Evolutionary conservation across 2,113 vertebrate genomes (phyloP).

Genomic region (Aphyosemion australe): DNA sequence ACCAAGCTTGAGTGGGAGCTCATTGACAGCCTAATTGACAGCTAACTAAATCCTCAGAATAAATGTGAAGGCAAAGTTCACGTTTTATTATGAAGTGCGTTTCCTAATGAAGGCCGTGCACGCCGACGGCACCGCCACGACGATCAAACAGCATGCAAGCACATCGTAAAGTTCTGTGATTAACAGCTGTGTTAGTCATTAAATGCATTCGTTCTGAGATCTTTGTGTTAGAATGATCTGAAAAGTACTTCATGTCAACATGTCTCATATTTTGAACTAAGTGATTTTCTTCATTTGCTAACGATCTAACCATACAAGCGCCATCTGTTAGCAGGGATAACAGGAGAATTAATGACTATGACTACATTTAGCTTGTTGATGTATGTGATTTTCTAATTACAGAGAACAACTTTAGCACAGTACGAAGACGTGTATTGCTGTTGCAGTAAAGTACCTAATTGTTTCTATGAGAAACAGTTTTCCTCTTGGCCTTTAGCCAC

Average conservation of each 20-base stretch:
- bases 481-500: no score
- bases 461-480: neutral
- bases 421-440: neutral
- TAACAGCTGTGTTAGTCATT: slow-evolving; percentile 11
- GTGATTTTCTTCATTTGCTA: neutral
- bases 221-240: neutral
- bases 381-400: slow-evolving; percentile 15
- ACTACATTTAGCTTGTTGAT: neutral
- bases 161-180: slow-evolving; percentile 14
- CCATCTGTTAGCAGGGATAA: slow-evolving; percentile 15
- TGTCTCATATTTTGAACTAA: slow-evolving; percentile 1
- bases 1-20: slow-evolving; percentile 17
- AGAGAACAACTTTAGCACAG: slow-evolving; percentile 5
- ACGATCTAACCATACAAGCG: neutral
- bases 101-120: neutral
- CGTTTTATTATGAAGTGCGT: neutral
- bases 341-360: slow-evolving; percentile 6
- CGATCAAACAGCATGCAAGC: slow-evolving; percentile 7
- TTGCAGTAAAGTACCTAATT: neutral
- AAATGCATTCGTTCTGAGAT: neutral
- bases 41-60: neutral
- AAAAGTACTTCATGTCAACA: slow-evolving; percentile 5
- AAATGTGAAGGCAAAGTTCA: neutral
- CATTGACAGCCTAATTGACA: slow-evolving; percentile 12
- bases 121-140: neutral